Evolutionary conservation across 2,888 invertebrate genomes (phyloP).

Genomic region (Deroplatys truncata): DNA sequence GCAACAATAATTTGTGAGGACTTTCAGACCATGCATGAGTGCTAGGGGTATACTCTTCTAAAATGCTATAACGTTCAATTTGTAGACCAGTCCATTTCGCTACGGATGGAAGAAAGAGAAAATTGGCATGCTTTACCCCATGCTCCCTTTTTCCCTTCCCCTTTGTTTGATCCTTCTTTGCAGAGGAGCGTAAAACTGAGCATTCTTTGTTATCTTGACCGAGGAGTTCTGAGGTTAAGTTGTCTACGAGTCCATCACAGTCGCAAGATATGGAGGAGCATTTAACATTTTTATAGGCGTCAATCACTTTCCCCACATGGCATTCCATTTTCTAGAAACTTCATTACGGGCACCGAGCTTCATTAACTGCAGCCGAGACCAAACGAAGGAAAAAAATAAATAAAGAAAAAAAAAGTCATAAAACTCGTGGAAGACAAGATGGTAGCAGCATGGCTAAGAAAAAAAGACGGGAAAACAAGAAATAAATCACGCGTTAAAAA

Average conservation of each 20-base stretch:
- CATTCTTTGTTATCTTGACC: not conserved
- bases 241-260: not conserved
- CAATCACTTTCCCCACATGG: not conserved
- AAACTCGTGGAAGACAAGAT: not conserved
- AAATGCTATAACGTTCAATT: not conserved
- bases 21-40: not conserved
- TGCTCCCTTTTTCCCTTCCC: not conserved
- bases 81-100: not conserved
- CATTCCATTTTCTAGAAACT: not conserved
- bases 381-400: not conserved
- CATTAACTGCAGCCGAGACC: not conserved
- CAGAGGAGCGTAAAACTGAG: not conserved
- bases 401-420: not conserved
- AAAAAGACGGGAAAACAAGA: not conserved
- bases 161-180: not conserved
- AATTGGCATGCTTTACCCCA: not conserved
- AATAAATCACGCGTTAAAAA: not conserved
- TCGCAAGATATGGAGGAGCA: not conserved
- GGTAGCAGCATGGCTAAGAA: not conserved
- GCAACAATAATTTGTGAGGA: not conserved
- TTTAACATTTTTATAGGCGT: not conserved
- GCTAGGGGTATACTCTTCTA: not conserved
- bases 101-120: not conserved
- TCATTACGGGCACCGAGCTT: not conserved
- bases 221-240: not conserved